phyloP scores from a whole-genome alignment of 2,113 vertebrate genomes.

The Equus przewalskii region DNA sequence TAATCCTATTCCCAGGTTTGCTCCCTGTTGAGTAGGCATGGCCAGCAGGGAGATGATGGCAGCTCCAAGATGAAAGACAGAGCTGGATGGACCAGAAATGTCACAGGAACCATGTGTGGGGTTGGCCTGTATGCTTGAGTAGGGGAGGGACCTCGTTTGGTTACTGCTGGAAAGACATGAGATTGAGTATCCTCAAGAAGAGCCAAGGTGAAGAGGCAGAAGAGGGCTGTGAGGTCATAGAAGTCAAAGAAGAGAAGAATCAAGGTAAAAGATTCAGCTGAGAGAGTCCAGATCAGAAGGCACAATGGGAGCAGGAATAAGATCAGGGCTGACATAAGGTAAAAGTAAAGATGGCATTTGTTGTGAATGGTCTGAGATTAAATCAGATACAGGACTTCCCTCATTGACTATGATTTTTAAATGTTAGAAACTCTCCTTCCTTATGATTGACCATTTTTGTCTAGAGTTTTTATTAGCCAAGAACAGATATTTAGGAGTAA shows the following conservation, averaged over 20 bases:
- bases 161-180: background rate
- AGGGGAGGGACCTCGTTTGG: background rate
- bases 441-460: background rate
- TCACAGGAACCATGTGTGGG: background rate
- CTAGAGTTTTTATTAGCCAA: background rate
- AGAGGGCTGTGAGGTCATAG: background rate
- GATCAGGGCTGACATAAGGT: background rate
- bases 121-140: background rate
- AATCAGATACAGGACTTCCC: background rate
- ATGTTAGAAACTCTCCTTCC: background rate
- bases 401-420: background rate
- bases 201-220: background rate
- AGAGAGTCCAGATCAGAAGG: background rate
- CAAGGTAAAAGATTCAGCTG: background rate
- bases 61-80: background rate
- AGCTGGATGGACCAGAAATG: background rate
- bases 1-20: background rate
- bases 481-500: constrained; percentile 15
- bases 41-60: background rate
- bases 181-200: background rate
- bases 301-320: background rate
- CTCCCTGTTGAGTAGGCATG: background rate
- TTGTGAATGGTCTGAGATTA: background rate
- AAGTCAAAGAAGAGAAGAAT: background rate
- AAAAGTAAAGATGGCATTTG: background rate